Evolutionary conservation across 2,797 vertebrate species (phyloP).

Genomic region (Mastacembelus armatus): DNA sequence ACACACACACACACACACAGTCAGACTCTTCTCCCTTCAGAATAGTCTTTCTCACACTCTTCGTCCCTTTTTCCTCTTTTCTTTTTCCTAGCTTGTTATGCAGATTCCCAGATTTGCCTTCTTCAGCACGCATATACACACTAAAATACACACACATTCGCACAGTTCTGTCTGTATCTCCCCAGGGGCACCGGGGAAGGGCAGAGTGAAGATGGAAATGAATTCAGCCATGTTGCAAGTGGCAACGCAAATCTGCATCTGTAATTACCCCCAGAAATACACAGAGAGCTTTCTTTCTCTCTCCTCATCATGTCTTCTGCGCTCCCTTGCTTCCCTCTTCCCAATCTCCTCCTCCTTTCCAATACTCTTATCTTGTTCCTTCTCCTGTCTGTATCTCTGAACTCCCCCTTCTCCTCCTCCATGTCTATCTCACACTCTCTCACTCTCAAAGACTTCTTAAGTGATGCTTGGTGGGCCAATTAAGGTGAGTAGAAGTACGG

Average conservation of each 20-base stretch:
- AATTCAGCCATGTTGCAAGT: constrained; percentile 89
- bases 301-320: constrained; percentile 65
- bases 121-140: constrained; percentile 60
- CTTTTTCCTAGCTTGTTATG: constrained; percentile 81
- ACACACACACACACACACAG: constrained; percentile 24
- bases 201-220: constrained; percentile 87
- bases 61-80: constrained; percentile 57
- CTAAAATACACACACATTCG: constrained; percentile 43
- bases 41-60: constrained; percentile 42
- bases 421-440: constrained; percentile 73
- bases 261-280: constrained; percentile 88
- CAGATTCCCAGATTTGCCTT: constrained; percentile 81
- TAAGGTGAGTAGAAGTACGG: constrained; percentile 81
- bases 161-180: constrained; percentile 75
- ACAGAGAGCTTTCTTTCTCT: constrained; percentile 72
- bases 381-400: constrained; percentile 72
- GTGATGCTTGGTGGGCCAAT: constrained; percentile 88
- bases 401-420: constrained; percentile 71
- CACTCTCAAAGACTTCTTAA: constrained; percentile 87
- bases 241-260: constrained; percentile 89
- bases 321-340: constrained; percentile 69
- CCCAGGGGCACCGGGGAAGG: constrained; percentile 84
- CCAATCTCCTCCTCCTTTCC: constrained; percentile 61
- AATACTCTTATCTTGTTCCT: constrained; percentile 61
- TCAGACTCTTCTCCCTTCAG: constrained; percentile 29